Evolutionary conservation across 2,797 vertebrate genomes (phyloP).

Genomic region (Falco biarmicus): DNA sequence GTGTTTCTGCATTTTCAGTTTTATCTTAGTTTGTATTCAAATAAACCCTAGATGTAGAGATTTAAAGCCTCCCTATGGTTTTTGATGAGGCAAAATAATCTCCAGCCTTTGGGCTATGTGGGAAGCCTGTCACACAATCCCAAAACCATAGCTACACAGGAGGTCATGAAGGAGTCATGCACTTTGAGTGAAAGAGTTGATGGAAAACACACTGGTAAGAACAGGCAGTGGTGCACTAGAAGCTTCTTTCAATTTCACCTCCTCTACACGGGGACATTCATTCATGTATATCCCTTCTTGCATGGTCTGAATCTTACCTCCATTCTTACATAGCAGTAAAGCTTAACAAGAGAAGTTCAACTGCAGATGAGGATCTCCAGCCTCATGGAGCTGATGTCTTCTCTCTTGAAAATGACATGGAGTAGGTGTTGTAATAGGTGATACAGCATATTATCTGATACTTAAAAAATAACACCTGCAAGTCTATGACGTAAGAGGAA

Average conservation of each 20-base stretch:
- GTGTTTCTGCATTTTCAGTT: neutral
- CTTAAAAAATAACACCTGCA: neutral
- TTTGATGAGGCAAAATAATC: neutral
- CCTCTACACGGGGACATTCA: neutral
- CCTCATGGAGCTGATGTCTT: neutral
- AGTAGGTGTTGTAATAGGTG: neutral
- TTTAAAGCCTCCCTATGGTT: neutral
- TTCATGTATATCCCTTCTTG: neutral
- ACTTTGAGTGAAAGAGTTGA: neutral
- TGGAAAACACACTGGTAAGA: neutral
- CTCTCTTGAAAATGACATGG: neutral
- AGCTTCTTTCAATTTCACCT: neutral
- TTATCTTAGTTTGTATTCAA: neutral
- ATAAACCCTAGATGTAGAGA: neutral
- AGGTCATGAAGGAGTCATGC: neutral
- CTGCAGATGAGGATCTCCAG: neutral
- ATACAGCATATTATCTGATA: neutral
- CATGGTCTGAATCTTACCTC: neutral
- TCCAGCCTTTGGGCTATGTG: neutral
- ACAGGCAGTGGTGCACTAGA: fast-evolving
- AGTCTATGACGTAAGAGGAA: neutral
- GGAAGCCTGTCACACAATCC: neutral
- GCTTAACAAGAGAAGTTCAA: neutral
- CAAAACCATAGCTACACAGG: neutral
- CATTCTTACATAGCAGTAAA: neutral